Conservation (phyloP, 1,140 invertebrate genomes). For the Scylla paramamosain region DNA sequence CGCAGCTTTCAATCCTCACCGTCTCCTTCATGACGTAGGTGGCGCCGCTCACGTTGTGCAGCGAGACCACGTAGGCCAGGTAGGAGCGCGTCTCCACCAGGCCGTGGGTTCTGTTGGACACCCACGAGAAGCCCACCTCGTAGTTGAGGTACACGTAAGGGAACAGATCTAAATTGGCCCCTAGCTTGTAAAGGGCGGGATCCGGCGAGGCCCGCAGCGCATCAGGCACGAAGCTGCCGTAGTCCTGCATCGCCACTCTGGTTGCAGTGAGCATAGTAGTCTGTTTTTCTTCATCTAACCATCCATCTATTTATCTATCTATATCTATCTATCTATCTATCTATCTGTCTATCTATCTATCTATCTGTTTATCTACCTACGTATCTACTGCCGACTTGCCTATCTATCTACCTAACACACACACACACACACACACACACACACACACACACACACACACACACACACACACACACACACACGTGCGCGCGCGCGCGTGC, state of each 20-base stretch:
- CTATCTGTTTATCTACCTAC: background rate
- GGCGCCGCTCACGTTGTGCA: background rate
- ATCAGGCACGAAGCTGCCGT: slow-evolving; percentile 73
- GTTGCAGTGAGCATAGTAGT: background rate
- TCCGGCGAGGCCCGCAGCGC: slow-evolving; percentile 64
- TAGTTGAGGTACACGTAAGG: slow-evolving; percentile 64
- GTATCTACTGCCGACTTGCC: background rate
- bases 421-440: no score
- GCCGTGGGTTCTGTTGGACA: slow-evolving; percentile 58
- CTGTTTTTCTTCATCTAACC: background rate
- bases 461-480: no score
- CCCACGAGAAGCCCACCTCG: slow-evolving; percentile 66
- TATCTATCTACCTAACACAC: background rate
- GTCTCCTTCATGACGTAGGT: slow-evolving; percentile 75
- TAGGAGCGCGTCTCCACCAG: slow-evolving; percentile 73
- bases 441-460: no score
- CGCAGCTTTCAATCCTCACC: slow-evolving; percentile 52
- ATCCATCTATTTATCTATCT: background rate
- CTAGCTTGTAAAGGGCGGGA: slow-evolving; percentile 50
- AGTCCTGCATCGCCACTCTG: slow-evolving; percentile 69
- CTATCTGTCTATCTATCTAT: background rate
- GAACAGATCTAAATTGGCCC: slow-evolving; percentile 68
- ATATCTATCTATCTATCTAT: background rate
- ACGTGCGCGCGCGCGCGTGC: no score
- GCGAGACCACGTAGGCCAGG: slow-evolving; percentile 42